phyloP scores from a whole-genome alignment of 2,888 invertebrate species.

The Phasia obesa region DNA sequence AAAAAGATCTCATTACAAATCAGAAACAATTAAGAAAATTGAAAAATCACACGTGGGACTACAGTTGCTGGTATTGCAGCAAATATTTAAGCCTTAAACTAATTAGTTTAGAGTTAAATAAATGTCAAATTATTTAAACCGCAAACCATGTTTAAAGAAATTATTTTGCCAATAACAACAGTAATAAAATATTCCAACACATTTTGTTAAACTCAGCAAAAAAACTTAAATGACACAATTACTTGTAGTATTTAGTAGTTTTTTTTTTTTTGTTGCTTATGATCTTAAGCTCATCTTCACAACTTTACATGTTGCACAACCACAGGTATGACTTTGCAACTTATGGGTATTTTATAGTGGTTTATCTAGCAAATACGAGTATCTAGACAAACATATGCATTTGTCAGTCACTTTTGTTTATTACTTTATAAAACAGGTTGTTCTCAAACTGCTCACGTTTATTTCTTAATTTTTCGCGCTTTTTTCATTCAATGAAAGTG shows the following conservation, averaged over 20 bases:
- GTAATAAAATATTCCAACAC: too few species aligned
- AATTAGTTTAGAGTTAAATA: slow-evolving; percentile 54
- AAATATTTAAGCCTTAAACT: not conserved
- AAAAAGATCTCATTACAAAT: slow-evolving; percentile 12
- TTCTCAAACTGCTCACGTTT: slow-evolving; percentile 54
- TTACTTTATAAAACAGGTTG: slow-evolving; percentile 60
- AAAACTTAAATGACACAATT: slow-evolving; percentile 64
- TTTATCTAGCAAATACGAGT: slow-evolving; percentile 4
- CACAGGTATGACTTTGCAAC: slow-evolving; percentile 51
- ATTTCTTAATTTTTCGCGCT: slow-evolving; percentile 36
- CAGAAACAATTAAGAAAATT: slow-evolving; percentile 40
- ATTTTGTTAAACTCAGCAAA: slow-evolving; percentile 5
- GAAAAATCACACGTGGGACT: slow-evolving; percentile 25
- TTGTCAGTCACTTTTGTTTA: not conserved
- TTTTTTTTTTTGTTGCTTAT: slow-evolving; percentile 3
- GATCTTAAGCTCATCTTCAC: slow-evolving; percentile 62
- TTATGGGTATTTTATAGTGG: not conserved
- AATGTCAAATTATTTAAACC: slow-evolving; percentile 56
- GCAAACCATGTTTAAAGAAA: not conserved
- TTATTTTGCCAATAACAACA: too few species aligned
- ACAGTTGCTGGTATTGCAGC: not conserved
- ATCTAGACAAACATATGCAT: slow-evolving; percentile 34
- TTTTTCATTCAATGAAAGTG: slow-evolving; percentile 67
- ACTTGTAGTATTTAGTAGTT: not conserved
- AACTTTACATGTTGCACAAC: slow-evolving; percentile 35